Evolutionary conservation across 1,140 invertebrate genomes (phyloP).

Genomic region (Ostrea edulis): DNA sequence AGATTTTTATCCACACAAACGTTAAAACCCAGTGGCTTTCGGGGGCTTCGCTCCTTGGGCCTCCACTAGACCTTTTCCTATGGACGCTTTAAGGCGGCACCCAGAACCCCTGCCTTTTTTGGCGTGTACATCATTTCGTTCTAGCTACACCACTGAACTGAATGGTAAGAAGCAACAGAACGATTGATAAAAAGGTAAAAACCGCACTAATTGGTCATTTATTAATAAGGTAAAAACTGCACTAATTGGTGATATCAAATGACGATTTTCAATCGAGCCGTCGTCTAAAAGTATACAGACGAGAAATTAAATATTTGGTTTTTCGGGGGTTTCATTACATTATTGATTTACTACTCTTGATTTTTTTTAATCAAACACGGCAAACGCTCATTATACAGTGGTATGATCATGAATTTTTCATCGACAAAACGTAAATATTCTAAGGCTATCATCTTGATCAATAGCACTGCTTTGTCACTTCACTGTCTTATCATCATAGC

Average conservation of each 20-base stretch:
- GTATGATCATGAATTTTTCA: neutral
- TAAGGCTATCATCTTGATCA: neutral
- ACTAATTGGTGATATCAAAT: no score
- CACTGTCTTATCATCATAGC: neutral
- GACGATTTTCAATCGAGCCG: neutral
- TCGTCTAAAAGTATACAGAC: neutral
- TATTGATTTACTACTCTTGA: neutral
- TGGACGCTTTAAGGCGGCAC: neutral
- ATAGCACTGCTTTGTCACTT: neutral
- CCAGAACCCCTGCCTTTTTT: no score
- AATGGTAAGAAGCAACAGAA: neutral
- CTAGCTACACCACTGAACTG: neutral
- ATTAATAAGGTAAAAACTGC: no score
- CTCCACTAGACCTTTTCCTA: no score
- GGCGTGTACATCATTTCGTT: neutral
- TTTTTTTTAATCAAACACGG: neutral
- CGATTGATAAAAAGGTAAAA: neutral
- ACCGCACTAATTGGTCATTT: neutral
- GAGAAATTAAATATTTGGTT: neutral
- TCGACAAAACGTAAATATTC: neutral
- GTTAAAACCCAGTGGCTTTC: no score
- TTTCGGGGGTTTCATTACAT: neutral
- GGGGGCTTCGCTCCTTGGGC: no score
- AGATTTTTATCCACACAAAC: no score
- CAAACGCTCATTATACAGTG: neutral